Conservation (phyloP, 1,140 invertebrate species). For the Manduca sexta region DNA sequence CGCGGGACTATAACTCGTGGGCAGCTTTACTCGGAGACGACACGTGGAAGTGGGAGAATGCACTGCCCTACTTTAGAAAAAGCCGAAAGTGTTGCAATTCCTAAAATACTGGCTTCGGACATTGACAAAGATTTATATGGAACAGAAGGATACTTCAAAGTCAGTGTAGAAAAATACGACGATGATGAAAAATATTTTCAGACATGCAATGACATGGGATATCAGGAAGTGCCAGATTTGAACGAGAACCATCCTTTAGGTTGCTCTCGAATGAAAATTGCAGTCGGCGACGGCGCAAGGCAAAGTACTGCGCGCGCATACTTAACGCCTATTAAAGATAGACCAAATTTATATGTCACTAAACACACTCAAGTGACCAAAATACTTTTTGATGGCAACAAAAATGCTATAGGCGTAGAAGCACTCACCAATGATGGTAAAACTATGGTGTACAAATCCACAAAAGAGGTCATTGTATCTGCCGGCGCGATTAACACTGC, state of each 20-base stretch:
- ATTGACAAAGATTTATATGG: no score
- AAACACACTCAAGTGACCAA: constrained; percentile 46
- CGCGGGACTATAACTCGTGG: no score
- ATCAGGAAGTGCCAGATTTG: no score
- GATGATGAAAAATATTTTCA: no score
- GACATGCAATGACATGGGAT: no score
- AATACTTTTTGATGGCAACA: constrained; percentile 81
- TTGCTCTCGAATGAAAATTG: constrained; percentile 43
- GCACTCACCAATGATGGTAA: constrained; percentile 64
- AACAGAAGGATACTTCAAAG: no score
- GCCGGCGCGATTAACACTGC: constrained; percentile 77
- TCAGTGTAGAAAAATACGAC: no score
- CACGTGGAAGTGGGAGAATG: no score
- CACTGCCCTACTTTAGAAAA: no score
- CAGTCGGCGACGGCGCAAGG: constrained; percentile 75
- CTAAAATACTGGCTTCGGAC: no score
- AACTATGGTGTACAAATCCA: constrained; percentile 56
- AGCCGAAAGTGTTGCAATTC: no score
- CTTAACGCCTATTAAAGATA: constrained; percentile 69
- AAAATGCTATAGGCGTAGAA: constrained; percentile 76
- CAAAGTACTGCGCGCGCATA: constrained; percentile 78
- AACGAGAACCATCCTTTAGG: not conserved
- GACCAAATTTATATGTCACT: constrained; percentile 72
- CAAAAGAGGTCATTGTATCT: constrained; percentile 78
- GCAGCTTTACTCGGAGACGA: no score